Conservation (phyloP, 2,113 vertebrate genomes). For the Ptyas mucosa region DNA sequence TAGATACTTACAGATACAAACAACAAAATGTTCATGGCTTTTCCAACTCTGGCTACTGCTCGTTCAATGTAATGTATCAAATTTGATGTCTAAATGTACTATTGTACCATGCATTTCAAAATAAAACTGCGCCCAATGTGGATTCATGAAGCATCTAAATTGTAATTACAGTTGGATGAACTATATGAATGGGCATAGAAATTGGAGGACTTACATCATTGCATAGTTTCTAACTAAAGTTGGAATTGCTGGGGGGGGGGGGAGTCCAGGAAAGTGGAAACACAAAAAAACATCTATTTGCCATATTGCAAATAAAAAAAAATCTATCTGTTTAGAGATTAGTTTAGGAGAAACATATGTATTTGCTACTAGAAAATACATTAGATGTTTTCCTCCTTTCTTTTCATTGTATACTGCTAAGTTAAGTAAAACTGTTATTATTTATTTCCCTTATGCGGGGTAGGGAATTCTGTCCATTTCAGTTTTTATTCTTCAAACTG, state of each 20-base stretch:
- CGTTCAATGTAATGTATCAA: background rate
- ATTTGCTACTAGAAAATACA: background rate
- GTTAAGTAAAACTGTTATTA: background rate
- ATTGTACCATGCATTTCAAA: background rate
- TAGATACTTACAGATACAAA: background rate
- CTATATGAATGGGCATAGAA: background rate
- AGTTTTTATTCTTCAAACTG: background rate
- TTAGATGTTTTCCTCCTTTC: background rate
- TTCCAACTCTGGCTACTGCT: background rate
- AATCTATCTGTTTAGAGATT: background rate
- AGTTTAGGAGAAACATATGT: background rate
- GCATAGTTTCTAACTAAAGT: background rate
- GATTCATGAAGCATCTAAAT: background rate
- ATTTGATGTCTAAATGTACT: background rate
- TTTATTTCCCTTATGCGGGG: background rate
- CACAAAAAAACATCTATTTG: background rate
- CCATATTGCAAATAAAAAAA: too few relatives aligned
- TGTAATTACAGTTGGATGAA: background rate
- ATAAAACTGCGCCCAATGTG: background rate
- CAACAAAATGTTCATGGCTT: background rate
- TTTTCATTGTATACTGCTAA: background rate
- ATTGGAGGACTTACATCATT: background rate
- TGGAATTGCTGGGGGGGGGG: background rate
- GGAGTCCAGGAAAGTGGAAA: background rate
- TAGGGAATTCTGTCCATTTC: background rate